Base-by-base conservation (phyloP, 2,888 invertebrate species). In the Epinotia bilunana region DNA sequence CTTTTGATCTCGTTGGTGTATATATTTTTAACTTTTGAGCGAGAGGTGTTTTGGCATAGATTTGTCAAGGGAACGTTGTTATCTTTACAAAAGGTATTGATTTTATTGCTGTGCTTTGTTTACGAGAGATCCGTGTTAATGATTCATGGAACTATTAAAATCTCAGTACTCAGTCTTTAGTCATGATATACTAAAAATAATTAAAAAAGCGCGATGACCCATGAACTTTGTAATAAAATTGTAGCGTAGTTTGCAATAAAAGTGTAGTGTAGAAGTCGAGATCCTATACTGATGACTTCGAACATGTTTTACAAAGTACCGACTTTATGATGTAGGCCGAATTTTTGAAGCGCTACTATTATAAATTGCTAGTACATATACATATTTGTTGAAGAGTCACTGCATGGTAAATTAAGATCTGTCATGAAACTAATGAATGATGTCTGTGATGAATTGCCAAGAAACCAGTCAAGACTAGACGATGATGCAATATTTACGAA, bases 1-100 rank as follows among this genome's bases (percentile, higher is more conserved):
- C 70, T 65, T n/a, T n/a, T 65, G 74, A 74, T 71, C 75, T 75
- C 72, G 67, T 61, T 62, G 75, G 28, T 75, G 75, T 75, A 75
- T 61, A 75, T 75, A 75, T 75, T 75, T 75, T 75, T 57, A 75
- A 55, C 46, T 71, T 39, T 33, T 13, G 46, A 53, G n/a, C 3
- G 18, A 55, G 11, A 5, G 61, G 33, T 12, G 5, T 69, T 69
- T 39, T 57, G 49, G 20, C 68, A 39, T 68, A 20, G 20, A 43
- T 9, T 64, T 53, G 64, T 28, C 65, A 53, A 23, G n/a, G 16
- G 12, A 43, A 63, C 43, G 12, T 46, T 23, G 16, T 43, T 64
- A 28, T 53, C 65, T 65, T 65, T 65, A 20, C n/a, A 49, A 65
- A 65, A 65, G 28, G 33, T 65, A 53, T 53, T 28, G 16, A 49